Evolutionary conservation across 1,140 invertebrate species (phyloP).

Genomic region (Drosophila tristis): DNA sequence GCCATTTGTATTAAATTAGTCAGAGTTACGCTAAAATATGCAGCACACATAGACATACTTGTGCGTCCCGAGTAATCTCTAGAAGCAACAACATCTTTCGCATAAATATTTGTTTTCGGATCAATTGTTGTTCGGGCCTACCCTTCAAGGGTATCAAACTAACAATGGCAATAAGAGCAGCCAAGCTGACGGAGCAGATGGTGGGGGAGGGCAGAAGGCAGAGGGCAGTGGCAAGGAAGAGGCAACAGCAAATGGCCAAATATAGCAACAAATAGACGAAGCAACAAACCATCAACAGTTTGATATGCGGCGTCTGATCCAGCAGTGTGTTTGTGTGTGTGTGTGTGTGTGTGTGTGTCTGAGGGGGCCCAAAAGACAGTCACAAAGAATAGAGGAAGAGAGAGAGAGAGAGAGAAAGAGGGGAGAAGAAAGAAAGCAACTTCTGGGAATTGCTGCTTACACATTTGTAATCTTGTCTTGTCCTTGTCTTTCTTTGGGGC

Average conservation of each 20-base stretch:
- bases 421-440: conserved; percentile 35
- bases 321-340: neutral
- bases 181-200: conserved; percentile 6
- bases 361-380: conserved; percentile 8
- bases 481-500: conserved; percentile 47
- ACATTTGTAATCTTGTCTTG: conserved; percentile 82
- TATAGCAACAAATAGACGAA: conserved; percentile 79
- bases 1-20: too few species aligned
- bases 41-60: too few species aligned
- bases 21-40: too few species aligned
- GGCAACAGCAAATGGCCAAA: conserved; percentile 58
- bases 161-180: conserved; percentile 56
- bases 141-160: conserved; percentile 8
- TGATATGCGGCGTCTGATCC: conserved; percentile 74
- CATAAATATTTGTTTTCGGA: too few species aligned
- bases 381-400: neutral
- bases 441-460: conserved; percentile 80
- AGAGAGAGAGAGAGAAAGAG: neutral
- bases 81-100: too few species aligned
- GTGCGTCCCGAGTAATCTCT: too few species aligned
- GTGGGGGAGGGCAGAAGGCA: neutral
- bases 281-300: conserved; percentile 82
- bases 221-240: conserved; percentile 14
- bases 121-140: too few species aligned
- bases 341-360: neutral